Percentiles rank a stretch among this genome's conserved stretches.
Evolutionary conservation across 2,113 vertebrate genomes (phyloP).

Genomic region (Choloepus hoffmanni): DNA sequence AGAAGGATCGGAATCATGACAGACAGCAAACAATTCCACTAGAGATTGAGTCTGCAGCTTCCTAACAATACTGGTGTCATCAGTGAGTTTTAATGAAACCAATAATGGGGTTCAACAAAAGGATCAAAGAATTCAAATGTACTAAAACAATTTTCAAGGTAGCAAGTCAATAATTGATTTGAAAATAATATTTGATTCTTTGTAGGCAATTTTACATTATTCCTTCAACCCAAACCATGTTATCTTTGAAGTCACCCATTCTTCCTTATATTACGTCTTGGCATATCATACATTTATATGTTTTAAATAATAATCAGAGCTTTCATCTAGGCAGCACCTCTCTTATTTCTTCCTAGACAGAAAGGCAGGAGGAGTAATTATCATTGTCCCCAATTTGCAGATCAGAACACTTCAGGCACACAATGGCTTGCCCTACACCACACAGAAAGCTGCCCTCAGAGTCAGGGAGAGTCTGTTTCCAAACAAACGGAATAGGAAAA

Average conservation of each 20-base stretch:
- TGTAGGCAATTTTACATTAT: not conserved
- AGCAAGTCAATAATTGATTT: not conserved
- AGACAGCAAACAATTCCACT: not conserved
- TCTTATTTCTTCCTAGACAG: not conserved
- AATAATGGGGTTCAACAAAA: not conserved
- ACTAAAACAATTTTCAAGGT: not conserved
- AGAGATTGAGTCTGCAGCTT: not conserved
- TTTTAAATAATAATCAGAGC: conserved; percentile 50
- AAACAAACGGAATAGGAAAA: not conserved
- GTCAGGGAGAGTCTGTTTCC: not conserved
- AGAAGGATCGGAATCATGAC: not conserved
- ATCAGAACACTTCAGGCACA: not conserved
- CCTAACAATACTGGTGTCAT: not conserved
- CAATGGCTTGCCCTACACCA: not conserved
- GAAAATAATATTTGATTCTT: not conserved
- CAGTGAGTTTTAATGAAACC: not conserved
- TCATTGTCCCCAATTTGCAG: not conserved
- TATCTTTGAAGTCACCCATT: not conserved
- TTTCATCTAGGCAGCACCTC: not conserved
- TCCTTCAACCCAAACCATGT: not conserved
- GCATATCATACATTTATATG: not conserved
- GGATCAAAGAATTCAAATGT: not conserved
- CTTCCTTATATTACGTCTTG: too few relatives aligned
- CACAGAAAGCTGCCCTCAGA: not conserved
- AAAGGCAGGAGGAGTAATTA: not conserved